Percentiles rank a stretch among this genome's conserved stretches.
Evolutionary conservation across 2,888 invertebrate genomes (phyloP).

Genomic region (Rambutsinella grinnellia): DNA sequence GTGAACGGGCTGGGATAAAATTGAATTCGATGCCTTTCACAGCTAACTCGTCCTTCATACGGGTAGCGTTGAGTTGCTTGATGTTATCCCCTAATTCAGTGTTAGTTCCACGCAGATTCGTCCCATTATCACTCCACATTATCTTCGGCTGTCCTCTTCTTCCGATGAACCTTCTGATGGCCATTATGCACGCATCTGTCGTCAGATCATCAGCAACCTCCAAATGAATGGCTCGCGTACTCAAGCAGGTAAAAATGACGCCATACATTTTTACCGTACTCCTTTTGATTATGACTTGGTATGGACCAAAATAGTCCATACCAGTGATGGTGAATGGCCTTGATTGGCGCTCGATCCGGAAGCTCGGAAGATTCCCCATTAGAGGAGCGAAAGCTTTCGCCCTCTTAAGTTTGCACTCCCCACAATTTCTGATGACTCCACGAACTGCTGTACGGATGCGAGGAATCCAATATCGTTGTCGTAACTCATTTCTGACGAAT

Average conservation of each 20-base stretch:
- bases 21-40: constrained; percentile 18
- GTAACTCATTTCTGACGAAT: background rate
- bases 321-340: constrained; percentile 5
- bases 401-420: background rate
- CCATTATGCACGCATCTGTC: constrained; percentile 35
- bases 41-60: background rate
- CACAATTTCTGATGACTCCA: background rate
- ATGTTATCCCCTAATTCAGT: constrained; percentile 1
- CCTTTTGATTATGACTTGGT: background rate
- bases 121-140: constrained; percentile 21
- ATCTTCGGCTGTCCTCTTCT: constrained; percentile 12
- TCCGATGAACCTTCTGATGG: background rate
- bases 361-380: constrained; percentile 5
- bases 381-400: background rate
- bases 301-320: constrained; percentile 40
- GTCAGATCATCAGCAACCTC: constrained; percentile 1
- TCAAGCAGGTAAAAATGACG: constrained; percentile 12
- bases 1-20: constrained; percentile 33
- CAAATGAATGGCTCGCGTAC: constrained; percentile 19
- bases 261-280: background rate
- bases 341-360: background rate
- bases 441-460: background rate
- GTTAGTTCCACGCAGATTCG: constrained; percentile 7
- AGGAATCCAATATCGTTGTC: constrained; percentile 11
- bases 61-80: background rate